Evolutionary conservation across 2,888 invertebrate species (phyloP), one percentile per base, ranked within the genome.

Genomic region (Rapana venosa): DNA sequence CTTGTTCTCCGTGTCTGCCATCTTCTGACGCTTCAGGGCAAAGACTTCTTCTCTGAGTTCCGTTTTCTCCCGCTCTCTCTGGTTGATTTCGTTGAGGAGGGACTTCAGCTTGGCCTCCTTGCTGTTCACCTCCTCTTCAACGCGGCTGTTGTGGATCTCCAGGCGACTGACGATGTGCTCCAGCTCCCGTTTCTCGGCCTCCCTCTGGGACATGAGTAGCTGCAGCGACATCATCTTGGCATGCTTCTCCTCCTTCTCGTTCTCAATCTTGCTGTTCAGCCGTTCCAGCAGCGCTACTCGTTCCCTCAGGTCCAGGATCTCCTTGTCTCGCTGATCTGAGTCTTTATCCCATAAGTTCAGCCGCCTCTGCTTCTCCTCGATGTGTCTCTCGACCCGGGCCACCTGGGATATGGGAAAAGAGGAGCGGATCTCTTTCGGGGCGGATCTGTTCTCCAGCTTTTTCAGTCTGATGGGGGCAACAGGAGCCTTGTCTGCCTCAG

Each of bases 321-420:
- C 86, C 22, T n/a, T 30, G 58, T 86, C 86, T 8, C 86, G 15
- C 61, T 66, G 32, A 30, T 86, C 86, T 20, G 66, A n/a, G 30
- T 86, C 86, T 20, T 61, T 56, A 30, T 86, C 86, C 86, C 56
- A 58, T 22, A 58, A n/a, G 58, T 66, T 30, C 61, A 86, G 66
- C 13, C 86, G 86, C 15, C 86, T 30, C 66, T 86, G 86, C 26
- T 86, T 86, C 86, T 86, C 86, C 86, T 86, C 86, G 66, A 86
- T 86, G 66, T 86, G 58, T 15, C 58, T 30, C 66, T 86, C 86
- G 32, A 86, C 61, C 8, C 86, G 30, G 22, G 22, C 66, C 35
- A 86, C 32, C 32, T 30, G 86, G 86, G 61, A 32, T 22, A 26
- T 66, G 1, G 86, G 61, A 22, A 35, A 86, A 66, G 86, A 35